phyloP scores from a whole-genome alignment of 2,797 vertebrate species.

The Hipposideros larvatus region DNA sequence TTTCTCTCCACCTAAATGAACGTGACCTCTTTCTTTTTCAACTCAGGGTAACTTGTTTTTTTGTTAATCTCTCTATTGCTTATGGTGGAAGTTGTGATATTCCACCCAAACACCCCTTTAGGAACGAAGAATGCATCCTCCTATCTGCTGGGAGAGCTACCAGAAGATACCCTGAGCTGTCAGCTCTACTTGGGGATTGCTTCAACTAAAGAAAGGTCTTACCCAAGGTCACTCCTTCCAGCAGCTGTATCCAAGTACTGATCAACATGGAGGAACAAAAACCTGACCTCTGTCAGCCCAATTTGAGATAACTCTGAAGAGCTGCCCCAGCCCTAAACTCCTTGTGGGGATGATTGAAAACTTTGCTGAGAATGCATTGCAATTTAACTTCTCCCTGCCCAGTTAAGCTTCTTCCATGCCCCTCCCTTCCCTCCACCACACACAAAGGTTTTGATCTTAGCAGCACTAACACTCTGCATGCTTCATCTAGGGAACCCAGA shows the following conservation, averaged over 20 bases:
- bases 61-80: background rate
- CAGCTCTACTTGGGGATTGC: background rate
- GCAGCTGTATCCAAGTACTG: background rate
- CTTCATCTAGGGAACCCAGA: background rate
- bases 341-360: background rate
- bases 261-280: background rate
- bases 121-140: background rate
- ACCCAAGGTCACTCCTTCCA: background rate
- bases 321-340: background rate
- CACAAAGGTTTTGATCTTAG: background rate
- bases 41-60: background rate
- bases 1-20: conserved; percentile 4
- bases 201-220: conserved; percentile 2
- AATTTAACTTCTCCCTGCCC: background rate
- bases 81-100: background rate
- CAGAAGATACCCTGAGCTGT: background rate
- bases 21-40: background rate
- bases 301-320: background rate
- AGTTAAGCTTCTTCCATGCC: background rate
- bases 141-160: background rate
- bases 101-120: background rate
- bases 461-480: background rate
- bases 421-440: background rate
- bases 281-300: background rate
- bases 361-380: background rate